Base-by-base conservation (phyloP, 2,888 invertebrate species). In the Morpho achilles region DNA sequence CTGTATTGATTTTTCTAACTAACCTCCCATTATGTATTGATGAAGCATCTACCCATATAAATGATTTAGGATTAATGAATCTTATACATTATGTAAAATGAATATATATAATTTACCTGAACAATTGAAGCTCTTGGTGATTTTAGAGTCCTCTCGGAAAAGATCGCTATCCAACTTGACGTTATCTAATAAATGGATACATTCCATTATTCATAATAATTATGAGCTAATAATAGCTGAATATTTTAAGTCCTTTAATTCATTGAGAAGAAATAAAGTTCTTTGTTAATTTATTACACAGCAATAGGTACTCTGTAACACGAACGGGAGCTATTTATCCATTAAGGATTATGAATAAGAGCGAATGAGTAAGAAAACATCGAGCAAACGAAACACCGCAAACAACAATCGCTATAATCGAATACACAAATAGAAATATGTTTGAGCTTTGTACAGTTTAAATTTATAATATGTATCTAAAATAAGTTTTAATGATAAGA, bases 181-280 rank as follows among this genome's bases (percentile, higher is more conserved):
- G 89, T 93, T 92, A 85, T 93, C 92, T 83, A 89, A 90, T 76
- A 94, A 91, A 91, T 94, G 94, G 77, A 93, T 91, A 86, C 94
- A 94, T 91, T 94, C 94, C 94, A 94, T 94, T 80, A 79, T 91
- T 91, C 87, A 88, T 88, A 77, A 72, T 79, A 74, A 65, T 62
- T 64, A 65, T 65, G 65, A 68, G 69, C 64, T 75, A 76, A 58
- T 69, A 66, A 59, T 74, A 73, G 70, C 63, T 64, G 74, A 75
- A 72, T 72, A 71, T 65, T 69, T 68, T 66, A 65, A 67, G 70
- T 69, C 69, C 64, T 71, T 72, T 76, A 77, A 77, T 78, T 79
- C 79, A 79, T 80, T 69, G 65, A 77, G 76, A 74, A 72, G 65
- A 64, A 71, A 71, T 63, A 71, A 67, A 70, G 72, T 70, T 71